Percentiles rank a stretch among this genome's conserved stretches.
phyloP scores from a whole-genome alignment of 2,113 vertebrate genomes.

The Indicator maculatus region DNA sequence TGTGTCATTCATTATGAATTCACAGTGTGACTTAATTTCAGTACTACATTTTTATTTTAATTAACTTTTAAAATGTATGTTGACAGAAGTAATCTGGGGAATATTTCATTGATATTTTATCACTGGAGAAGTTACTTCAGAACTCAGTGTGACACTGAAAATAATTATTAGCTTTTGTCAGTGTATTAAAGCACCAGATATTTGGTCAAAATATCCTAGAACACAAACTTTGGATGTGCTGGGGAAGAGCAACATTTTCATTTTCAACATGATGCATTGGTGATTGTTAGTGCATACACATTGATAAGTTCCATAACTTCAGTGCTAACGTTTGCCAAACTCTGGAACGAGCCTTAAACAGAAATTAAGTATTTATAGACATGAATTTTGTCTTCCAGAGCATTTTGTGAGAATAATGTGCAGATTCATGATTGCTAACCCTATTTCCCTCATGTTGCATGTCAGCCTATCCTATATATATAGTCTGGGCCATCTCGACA shows the following conservation, averaged over 20 bases:
- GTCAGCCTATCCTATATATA: rapidly evolving
- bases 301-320: neutral
- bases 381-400: neutral
- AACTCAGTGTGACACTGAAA: neutral
- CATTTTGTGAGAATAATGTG: neutral
- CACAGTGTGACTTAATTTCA: neutral
- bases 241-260: neutral
- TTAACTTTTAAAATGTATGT: neutral
- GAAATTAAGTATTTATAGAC: neutral
- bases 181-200: neutral
- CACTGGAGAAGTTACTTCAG: neutral
- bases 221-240: neutral
- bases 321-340: neutral
- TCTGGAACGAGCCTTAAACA: neutral
- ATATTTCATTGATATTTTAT: neutral
- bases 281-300: neutral
- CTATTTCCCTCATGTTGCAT: neutral
- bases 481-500: neutral
- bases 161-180: neutral
- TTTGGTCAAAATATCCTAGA: neutral
- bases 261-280: neutral
- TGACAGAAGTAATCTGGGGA: neutral
- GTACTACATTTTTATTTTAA: neutral
- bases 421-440: neutral
- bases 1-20: slow-evolving; percentile 51